Conservation (phyloP, 2,888 invertebrate species). For the Sclerodermus sp. region DNA sequence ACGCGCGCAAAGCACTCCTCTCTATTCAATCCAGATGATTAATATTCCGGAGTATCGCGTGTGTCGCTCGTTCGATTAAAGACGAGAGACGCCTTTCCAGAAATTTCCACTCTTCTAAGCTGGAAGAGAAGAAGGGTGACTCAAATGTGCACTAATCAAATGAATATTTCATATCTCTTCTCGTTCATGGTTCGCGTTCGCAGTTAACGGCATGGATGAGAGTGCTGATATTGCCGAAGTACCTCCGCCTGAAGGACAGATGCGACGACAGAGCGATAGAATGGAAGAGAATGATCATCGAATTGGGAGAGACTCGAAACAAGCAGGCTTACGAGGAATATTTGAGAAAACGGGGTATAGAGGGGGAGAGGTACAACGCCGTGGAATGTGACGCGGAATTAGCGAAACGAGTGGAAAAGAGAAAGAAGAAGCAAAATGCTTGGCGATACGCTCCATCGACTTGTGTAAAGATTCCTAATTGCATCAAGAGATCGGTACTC, state of each 20-base stretch:
- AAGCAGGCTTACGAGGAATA: conserved; percentile 26
- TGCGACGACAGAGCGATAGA: conserved; percentile 21
- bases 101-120: too few relatives aligned
- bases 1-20: too few relatives aligned
- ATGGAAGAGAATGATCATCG: conserved; percentile 29
- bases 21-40: too few relatives aligned
- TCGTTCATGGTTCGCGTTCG: too few relatives aligned
- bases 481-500: conserved; percentile 14
- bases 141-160: too few relatives aligned
- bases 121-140: too few relatives aligned
- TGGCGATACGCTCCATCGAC: conserved; percentile 38
- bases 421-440: conserved; percentile 17
- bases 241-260: conserved; percentile 29
- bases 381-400: too few relatives aligned
- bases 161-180: too few relatives aligned
- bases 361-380: too few relatives aligned
- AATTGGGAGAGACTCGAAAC: conserved; percentile 22
- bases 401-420: conserved; percentile 1
- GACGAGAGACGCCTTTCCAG: too few relatives aligned
- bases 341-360: conserved; percentile 3
- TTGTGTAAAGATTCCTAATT: conserved; percentile 21
- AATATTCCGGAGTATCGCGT: too few relatives aligned
- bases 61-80: too few relatives aligned
- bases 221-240: conserved; percentile 32
- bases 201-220: neutral